Conservation (phyloP, 2,113 vertebrate genomes). For the Hydropotes inermis region DNA sequence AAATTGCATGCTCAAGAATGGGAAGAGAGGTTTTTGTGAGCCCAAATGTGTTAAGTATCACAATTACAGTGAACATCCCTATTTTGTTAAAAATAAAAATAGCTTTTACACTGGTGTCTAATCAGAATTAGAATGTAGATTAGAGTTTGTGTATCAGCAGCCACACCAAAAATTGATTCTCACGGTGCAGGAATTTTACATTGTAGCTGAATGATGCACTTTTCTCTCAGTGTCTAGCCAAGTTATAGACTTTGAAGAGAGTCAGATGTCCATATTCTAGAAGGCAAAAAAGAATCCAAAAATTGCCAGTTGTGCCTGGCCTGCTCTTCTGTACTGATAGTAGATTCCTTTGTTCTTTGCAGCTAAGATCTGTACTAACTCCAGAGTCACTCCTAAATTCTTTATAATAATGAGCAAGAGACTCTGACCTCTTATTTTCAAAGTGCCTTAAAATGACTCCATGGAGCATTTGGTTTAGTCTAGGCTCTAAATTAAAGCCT, state of each 20-base stretch:
- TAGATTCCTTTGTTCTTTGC: neutral
- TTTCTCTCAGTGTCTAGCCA: neutral
- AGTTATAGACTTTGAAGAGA: neutral
- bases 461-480: conserved; percentile 22
- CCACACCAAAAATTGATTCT: neutral
- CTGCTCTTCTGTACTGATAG: neutral
- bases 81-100: conserved; percentile 34
- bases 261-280: conserved; percentile 10
- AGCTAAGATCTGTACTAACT: conserved; percentile 2
- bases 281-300: neutral
- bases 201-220: neutral
- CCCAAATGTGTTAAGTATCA: neutral
- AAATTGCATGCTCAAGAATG: neutral
- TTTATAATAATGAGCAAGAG: conserved; percentile 1
- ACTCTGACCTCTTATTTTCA: conserved; percentile 29
- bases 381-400: conserved; percentile 1
- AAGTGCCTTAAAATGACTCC: conserved; percentile 28
- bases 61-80: neutral
- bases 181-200: neutral
- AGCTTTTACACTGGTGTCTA: neutral
- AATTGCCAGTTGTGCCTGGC: neutral
- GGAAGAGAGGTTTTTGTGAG: neutral
- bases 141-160: neutral
- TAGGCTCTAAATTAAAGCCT: neutral
- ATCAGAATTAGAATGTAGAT: conserved; percentile 22